These are phyloP conservation scores for Scolopax mira DNA, from an alignment of 2,113 vertebrate species.

Conservation along the genomic window DNA sequence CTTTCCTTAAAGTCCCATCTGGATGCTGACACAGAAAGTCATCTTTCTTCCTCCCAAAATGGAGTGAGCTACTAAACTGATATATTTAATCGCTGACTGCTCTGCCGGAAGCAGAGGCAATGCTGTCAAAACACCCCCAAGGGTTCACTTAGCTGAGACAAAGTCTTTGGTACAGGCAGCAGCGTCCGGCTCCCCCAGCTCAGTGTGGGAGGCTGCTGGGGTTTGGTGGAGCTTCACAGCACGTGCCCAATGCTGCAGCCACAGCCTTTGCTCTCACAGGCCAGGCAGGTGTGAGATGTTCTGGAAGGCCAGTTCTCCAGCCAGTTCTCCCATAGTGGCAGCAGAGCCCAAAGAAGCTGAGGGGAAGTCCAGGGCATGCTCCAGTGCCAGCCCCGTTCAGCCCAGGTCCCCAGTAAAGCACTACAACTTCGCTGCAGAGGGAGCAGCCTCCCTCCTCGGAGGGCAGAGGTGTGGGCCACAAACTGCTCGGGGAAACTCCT, in stretches of 20 bases:
- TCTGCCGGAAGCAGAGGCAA: not conserved
- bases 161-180: not conserved
- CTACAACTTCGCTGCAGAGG: fast-evolving
- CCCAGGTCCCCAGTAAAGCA: not conserved
- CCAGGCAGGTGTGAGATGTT: not conserved
- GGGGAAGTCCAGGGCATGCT: not conserved
- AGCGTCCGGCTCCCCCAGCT: not conserved
- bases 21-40: not conserved
- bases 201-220: not conserved
- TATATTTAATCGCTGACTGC: not conserved
- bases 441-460: not conserved
- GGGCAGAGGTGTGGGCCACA: not conserved
- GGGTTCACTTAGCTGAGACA: not conserved
- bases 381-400: not conserved
- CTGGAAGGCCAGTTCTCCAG: fast-evolving
- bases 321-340: not conserved
- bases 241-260: fast-evolving
- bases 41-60: not conserved
- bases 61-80: not conserved
- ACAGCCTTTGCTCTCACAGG: not conserved
- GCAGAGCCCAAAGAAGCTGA: not conserved
- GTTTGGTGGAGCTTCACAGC: not conserved
- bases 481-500: fast-evolving
- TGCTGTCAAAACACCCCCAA: conserved; percentile 11
- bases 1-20: not conserved